Conservation (phyloP, 2,113 vertebrate genomes). For the Narcine bancroftii region DNA sequence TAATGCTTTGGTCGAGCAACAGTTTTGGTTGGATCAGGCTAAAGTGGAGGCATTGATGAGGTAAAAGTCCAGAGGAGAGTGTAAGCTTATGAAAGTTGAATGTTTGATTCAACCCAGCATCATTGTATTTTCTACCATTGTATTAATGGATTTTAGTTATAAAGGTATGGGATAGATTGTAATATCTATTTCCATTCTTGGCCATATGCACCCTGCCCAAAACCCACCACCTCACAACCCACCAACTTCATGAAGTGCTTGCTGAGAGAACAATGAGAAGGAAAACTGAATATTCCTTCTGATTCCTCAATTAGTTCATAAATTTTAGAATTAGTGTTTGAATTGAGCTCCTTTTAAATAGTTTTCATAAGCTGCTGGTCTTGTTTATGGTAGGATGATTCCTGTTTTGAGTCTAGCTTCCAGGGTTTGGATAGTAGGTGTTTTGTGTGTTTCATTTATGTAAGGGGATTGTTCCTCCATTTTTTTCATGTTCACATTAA, state of each 20-base stretch:
- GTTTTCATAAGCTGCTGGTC: not conserved
- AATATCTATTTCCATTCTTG: not conserved
- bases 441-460: not conserved
- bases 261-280: not conserved
- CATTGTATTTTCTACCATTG: not conserved
- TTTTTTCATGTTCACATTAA: not conserved
- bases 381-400: not conserved
- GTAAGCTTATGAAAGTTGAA: not conserved
- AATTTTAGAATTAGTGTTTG: not conserved
- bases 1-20: not conserved
- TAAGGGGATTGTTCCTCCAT: not conserved
- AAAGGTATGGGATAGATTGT: no score
- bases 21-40: not conserved
- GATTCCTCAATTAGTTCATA: not conserved
- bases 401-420: not conserved
- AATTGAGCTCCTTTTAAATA: not conserved
- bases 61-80: not conserved
- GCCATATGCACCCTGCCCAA: not conserved
- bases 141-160: no score
- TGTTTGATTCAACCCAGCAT: not conserved
- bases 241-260: not conserved
- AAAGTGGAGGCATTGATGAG: not conserved
- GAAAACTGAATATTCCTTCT: not conserved
- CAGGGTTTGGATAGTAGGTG: not conserved
- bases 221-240: not conserved